These are phyloP conservation scores for Pentalonia nigronervosa DNA, from an alignment of 1,140 invertebrate species.

Conservation along the genomic window DNA sequence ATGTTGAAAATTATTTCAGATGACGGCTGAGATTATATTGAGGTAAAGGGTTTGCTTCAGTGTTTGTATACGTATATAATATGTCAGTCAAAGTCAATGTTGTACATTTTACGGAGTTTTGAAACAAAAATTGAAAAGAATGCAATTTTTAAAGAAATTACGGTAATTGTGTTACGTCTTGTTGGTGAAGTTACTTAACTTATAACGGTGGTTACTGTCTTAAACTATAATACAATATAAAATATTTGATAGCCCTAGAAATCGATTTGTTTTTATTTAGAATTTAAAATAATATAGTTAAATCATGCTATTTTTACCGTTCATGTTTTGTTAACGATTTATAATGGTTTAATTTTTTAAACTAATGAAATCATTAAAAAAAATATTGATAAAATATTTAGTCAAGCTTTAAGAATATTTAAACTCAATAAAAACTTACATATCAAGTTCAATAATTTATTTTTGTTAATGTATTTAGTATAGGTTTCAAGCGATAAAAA, in stretches of 20 bases:
- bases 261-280: background rate
- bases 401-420: background rate
- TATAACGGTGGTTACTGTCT: background rate
- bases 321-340: background rate
- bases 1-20: slow-evolving; percentile 40
- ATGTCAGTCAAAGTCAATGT: slow-evolving; percentile 36
- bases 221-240: too few relatives aligned
- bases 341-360: background rate
- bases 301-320: background rate
- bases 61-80: slow-evolving; percentile 2
- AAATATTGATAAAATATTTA: background rate
- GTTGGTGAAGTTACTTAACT: too few relatives aligned
- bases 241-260: background rate
- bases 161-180: background rate
- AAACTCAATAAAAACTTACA: background rate
- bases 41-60: background rate
- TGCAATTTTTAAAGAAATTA: background rate
- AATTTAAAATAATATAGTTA: background rate
- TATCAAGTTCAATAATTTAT: background rate
- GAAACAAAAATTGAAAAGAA: background rate
- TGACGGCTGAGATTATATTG: slow-evolving; percentile 29
- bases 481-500: background rate
- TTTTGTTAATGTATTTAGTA: background rate
- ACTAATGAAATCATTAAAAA: background rate
- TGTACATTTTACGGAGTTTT: background rate